Conservation (phyloP, 2,797 vertebrate species). For the Mus spretus region DNA sequence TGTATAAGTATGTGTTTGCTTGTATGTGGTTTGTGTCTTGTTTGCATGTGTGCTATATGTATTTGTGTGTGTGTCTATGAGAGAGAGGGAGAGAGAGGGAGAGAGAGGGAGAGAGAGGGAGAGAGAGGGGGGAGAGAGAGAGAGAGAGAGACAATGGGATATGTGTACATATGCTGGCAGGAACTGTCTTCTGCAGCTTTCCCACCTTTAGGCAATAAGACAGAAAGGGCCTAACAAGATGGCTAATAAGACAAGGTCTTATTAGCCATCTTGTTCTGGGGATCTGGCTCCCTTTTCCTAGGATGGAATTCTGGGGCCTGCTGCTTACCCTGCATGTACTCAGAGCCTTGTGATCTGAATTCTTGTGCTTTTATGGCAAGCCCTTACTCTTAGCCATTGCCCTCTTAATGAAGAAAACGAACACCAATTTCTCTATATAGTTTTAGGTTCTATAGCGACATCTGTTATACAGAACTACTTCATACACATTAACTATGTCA, state of each 20-base stretch:
- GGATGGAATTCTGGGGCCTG: not conserved
- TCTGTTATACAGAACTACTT: conserved; percentile 6
- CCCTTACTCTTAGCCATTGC: not conserved
- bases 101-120: too few relatives aligned
- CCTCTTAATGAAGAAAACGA: not conserved
- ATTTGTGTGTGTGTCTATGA: not conserved
- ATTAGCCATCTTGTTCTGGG: not conserved
- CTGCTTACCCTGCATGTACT: not conserved
- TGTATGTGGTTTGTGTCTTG: not conserved
- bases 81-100: too few relatives aligned
- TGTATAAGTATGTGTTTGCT: not conserved
- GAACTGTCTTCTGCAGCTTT: not conserved
- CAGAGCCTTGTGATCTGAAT: not conserved
- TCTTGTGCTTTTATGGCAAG: not conserved
- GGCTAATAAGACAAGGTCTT: not conserved
- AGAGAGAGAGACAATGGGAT: not conserved
- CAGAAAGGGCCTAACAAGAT: not conserved
- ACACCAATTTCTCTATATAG: not conserved
- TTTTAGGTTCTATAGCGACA: not conserved
- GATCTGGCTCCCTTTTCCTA: not conserved
- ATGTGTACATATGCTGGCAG: not conserved
- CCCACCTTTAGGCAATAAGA: not conserved
- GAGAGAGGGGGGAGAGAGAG: too few relatives aligned
- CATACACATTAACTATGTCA: conserved; percentile 8
- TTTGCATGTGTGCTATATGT: not conserved